Conservation (phyloP, 2,113 vertebrate species). For the Amblyornis subalaris region DNA sequence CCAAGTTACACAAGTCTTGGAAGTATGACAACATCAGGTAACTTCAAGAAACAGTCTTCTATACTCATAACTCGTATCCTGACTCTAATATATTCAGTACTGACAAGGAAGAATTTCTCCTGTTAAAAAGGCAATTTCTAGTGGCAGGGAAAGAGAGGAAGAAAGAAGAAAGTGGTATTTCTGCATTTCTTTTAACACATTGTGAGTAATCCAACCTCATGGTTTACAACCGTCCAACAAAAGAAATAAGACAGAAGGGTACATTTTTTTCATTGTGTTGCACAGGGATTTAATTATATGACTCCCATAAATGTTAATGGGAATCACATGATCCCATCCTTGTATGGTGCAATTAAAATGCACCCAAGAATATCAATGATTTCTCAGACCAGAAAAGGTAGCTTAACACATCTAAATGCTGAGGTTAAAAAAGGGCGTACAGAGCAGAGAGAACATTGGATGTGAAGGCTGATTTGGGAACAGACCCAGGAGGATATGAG, state of each 20-base stretch:
- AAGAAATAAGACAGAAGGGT: neutral
- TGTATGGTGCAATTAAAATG: neutral
- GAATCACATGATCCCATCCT: neutral
- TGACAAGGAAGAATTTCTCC: neutral
- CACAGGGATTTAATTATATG: neutral
- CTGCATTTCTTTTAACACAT: neutral
- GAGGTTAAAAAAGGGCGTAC: neutral
- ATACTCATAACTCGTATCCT: neutral
- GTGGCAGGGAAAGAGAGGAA: neutral
- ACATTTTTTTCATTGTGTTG: neutral
- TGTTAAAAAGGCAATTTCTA: neutral
- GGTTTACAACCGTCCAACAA: neutral
- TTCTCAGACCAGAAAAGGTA: slow-evolving; percentile 3
- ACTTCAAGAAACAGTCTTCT: neutral
- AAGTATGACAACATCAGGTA: neutral
- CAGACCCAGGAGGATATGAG: neutral
- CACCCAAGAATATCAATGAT: neutral
- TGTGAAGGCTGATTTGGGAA: neutral
- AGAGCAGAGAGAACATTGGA: neutral
- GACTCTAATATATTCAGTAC: neutral
- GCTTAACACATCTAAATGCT: neutral
- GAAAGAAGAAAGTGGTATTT: neutral
- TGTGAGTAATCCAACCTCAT: neutral
- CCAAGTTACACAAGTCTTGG: neutral
- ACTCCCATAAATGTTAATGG: slow-evolving; percentile 36